Evolutionary conservation across 2,113 vertebrate genomes (phyloP).

Genomic region (Colossoma macropomum): DNA sequence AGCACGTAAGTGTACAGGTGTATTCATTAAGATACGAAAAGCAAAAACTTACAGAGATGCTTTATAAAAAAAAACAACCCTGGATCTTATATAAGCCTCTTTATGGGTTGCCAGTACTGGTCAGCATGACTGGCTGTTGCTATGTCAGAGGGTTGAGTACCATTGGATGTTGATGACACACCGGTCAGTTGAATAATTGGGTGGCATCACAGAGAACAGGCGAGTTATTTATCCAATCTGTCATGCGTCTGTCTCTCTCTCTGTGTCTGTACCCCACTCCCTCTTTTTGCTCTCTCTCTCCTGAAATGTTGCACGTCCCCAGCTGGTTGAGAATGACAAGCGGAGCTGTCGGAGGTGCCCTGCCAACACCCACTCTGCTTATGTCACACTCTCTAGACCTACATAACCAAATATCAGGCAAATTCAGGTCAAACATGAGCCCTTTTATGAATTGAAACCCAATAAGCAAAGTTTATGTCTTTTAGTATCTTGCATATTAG

Average conservation of each 20-base stretch:
- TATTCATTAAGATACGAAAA: no score
- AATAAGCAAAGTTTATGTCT: neutral
- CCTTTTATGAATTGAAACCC: neutral
- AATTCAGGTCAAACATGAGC: slow-evolving; percentile 8
- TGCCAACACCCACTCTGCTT: slow-evolving; percentile 25
- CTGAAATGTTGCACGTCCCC: neutral
- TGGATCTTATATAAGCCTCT: neutral
- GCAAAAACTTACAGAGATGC: neutral
- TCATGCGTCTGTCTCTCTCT: neutral
- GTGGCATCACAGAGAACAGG: neutral
- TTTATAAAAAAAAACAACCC: neutral
- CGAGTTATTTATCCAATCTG: slow-evolving; percentile 14
- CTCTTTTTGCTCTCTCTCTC: neutral
- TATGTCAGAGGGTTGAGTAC: neutral
- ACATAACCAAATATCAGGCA: slow-evolving; percentile 1
- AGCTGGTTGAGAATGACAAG: slow-evolving; percentile 17
- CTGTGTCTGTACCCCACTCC: neutral
- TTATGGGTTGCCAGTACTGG: neutral
- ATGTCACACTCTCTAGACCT: slow-evolving; percentile 11
- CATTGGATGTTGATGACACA: slow-evolving; percentile 18
- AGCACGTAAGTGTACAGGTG: no score
- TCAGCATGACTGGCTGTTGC: neutral
- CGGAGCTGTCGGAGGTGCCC: slow-evolving; percentile 8
- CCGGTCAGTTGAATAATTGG: neutral
- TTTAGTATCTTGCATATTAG: neutral